Evolutionary conservation across 2,888 invertebrate genomes (phyloP).

Genomic region (Dendrolimus houi): DNA sequence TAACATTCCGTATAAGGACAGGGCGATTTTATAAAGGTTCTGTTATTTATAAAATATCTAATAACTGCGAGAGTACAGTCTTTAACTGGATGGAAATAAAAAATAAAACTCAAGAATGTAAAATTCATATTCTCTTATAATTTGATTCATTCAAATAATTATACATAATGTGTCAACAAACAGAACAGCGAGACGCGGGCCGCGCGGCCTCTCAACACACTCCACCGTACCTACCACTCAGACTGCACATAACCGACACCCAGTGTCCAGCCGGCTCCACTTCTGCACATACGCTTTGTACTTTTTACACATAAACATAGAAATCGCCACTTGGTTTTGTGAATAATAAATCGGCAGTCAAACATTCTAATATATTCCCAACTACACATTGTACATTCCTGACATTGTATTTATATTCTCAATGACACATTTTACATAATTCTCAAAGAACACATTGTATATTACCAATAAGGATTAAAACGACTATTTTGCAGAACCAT

Average conservation of each 20-base stretch:
- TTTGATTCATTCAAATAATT: constrained; percentile 76
- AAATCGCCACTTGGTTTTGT: constrained; percentile 24
- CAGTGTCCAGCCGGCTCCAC: constrained; percentile 49
- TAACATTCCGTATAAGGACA: too few relatives aligned
- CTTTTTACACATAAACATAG: constrained; percentile 36
- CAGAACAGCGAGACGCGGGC: constrained; percentile 68
- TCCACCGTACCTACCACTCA: constrained; percentile 12
- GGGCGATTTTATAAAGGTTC: too few relatives aligned
- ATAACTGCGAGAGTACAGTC: too few relatives aligned
- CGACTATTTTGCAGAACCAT: too few relatives aligned
- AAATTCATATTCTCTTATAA: constrained; percentile 75
- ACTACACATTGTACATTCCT: too few relatives aligned
- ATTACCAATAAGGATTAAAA: too few relatives aligned
- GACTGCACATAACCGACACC: constrained; percentile 19
- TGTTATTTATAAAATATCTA: too few relatives aligned
- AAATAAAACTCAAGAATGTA: constrained; percentile 33
- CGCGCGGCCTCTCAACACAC: constrained; percentile 33
- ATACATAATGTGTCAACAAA: constrained; percentile 76
- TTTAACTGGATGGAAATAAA: neutral
- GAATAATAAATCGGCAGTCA: neutral
- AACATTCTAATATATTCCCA: too few relatives aligned
- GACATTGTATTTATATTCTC: too few relatives aligned
- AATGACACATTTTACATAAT: too few relatives aligned
- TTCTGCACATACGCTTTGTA: constrained; percentile 73
- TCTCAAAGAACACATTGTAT: too few relatives aligned